phyloP scores from a whole-genome alignment of 2,888 invertebrate genomes.

The Amblyjoppa fuscipennis region DNA sequence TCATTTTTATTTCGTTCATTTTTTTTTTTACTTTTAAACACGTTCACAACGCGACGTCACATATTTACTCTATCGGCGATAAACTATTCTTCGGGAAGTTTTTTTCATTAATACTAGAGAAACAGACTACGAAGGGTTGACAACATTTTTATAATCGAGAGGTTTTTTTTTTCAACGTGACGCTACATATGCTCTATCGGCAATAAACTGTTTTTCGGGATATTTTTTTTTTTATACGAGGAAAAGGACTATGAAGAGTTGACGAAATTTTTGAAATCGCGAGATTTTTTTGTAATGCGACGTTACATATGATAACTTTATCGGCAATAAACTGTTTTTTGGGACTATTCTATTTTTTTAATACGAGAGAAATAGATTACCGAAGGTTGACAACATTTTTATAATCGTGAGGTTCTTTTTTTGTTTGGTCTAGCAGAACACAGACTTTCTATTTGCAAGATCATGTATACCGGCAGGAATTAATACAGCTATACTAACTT shows the following conservation, averaged over 20 bases:
- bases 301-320: neutral
- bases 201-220: too few species aligned
- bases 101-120: neutral
- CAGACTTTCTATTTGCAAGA: slow-evolving; percentile 5
- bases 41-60: slow-evolving; percentile 8
- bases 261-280: neutral
- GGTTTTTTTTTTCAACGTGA: slow-evolving; percentile 8
- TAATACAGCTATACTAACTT: slow-evolving; percentile 2
- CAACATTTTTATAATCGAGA: neutral
- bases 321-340: neutral
- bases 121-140: neutral
- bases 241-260: neutral
- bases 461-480: neutral
- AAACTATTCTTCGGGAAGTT: neutral
- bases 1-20: slow-evolving; percentile 67
- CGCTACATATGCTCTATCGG: neutral
- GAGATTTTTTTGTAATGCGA: slow-evolving; percentile 14
- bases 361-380: too few species aligned
- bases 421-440: neutral
- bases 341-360: too few species aligned
- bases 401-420: neutral
- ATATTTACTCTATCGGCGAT: neutral
- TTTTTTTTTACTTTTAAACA: slow-evolving; percentile 12
- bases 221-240: neutral
- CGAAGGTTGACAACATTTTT: too few species aligned